Percentiles rank a stretch among this genome's conserved stretches.
These are phyloP conservation scores for Drosophila orosa DNA, from an alignment of 1,140 invertebrate species.

Conservation along the genomic window DNA sequence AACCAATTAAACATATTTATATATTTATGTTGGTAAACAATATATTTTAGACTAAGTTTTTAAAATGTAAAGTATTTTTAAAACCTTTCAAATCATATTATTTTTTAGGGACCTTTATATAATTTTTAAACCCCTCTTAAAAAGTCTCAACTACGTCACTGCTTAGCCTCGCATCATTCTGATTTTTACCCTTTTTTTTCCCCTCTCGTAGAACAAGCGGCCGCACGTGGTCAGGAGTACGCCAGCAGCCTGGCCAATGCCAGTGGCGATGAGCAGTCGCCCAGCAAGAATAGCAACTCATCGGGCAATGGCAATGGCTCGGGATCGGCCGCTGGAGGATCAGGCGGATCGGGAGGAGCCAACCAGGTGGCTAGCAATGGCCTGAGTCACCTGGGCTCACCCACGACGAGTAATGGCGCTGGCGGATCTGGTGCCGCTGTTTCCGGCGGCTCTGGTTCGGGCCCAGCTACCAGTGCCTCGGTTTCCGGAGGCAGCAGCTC, in stretches of 20 bases:
- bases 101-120: too few species aligned
- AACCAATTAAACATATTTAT: too few species aligned
- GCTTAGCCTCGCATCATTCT: background rate
- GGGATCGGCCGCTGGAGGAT: conserved; percentile 5
- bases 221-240: conserved; percentile 76
- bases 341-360: conserved; percentile 10
- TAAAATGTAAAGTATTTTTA: background rate
- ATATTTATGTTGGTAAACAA: background rate
- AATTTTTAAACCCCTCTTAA: background rate
- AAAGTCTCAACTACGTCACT: background rate
- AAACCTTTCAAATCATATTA: background rate
- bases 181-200: background rate
- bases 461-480: background rate
- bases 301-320: conserved; percentile 21
- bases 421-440: background rate
- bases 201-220: conserved; percentile 67
- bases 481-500: conserved; percentile 22
- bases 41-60: background rate
- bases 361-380: conserved; percentile 45
- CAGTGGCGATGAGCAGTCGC: conserved; percentile 76
- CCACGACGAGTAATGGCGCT: conserved; percentile 34
- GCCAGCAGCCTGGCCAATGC: conserved; percentile 70
- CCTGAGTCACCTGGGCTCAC: conserved; percentile 23
- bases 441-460: conserved; percentile 5
- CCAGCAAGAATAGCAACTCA: conserved; percentile 55